Evolutionary conservation across 2,113 vertebrate genomes (phyloP).

Genomic region (Podarcis raffonei): DNA sequence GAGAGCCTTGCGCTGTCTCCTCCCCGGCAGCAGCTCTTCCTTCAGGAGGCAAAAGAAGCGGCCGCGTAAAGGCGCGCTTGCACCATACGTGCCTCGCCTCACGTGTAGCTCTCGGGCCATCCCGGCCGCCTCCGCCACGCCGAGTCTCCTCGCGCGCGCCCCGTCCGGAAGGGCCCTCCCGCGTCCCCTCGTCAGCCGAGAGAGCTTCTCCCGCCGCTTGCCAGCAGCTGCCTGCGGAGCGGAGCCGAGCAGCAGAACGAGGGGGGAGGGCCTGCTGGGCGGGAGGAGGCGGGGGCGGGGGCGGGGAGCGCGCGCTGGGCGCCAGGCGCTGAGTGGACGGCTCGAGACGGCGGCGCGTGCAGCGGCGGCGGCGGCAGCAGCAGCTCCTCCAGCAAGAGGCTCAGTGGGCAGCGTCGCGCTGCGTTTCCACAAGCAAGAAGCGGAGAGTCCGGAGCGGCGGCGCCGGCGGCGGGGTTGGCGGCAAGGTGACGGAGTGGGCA

Average conservation of each 20-base stretch:
- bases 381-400: constrained; percentile 49
- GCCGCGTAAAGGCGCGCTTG: not conserved
- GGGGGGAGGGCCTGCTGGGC: not conserved
- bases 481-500: constrained; percentile 57
- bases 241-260: not conserved
- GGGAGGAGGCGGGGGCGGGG: not conserved
- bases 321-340: constrained; percentile 55
- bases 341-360: constrained; percentile 60
- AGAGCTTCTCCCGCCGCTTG: not conserved
- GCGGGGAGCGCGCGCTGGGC: constrained; percentile 47
- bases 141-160: no score
- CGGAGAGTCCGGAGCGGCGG: constrained; percentile 8
- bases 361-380: constrained; percentile 44
- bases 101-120: not conserved
- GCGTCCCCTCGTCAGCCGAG: no score
- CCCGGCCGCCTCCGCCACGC: not conserved
- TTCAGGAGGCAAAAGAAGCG: not conserved
- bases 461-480: constrained; percentile 34
- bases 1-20: no score
- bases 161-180: no score
- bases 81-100: not conserved
- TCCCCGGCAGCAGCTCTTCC: not conserved
- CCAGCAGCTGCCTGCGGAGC: not conserved
- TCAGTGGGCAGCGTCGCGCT: constrained; percentile 50
- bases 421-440: constrained; percentile 47